Conservation (phyloP, 2,888 invertebrate genomes). For the Drosophila austrosaltans region DNA sequence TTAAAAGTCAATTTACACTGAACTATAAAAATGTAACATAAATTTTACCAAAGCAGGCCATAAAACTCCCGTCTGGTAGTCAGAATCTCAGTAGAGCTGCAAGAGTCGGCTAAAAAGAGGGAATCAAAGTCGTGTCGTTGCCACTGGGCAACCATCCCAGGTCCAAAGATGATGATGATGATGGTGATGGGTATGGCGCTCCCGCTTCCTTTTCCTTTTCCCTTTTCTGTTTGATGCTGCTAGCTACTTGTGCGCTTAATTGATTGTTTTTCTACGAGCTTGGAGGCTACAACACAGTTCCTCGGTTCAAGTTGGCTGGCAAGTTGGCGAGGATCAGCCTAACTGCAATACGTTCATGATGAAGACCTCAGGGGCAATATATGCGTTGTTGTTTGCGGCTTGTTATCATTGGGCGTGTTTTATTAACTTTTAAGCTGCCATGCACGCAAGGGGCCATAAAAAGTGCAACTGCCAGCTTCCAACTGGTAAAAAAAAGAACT, state of each 20-base stretch:
- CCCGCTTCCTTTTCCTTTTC: constrained; percentile 38
- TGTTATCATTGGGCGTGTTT: constrained; percentile 83
- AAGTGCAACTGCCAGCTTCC: constrained; percentile 69
- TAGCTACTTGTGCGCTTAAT: constrained; percentile 78
- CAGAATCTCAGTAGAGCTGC: constrained; percentile 28
- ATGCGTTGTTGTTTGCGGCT: constrained; percentile 70
- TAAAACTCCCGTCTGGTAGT: constrained; percentile 61
- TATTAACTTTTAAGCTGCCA: constrained; percentile 82
- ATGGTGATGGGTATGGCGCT: constrained; percentile 60
- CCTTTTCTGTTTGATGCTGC: constrained; percentile 44
- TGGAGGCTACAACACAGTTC: constrained; percentile 21
- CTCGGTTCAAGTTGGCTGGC: constrained; percentile 7
- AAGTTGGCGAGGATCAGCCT: constrained; percentile 33
- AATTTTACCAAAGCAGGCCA: constrained; percentile 78
- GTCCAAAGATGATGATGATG: constrained; percentile 19
- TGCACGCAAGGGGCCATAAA: constrained; percentile 79
- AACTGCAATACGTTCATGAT: constrained; percentile 36
- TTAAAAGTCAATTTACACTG: constrained; percentile 83
- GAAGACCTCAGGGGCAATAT: constrained; percentile 82
- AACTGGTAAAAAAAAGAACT: constrained; percentile 42
- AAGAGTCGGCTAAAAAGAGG: constrained; percentile 31
- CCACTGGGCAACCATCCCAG: constrained; percentile 43
- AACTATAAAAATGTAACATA: constrained; percentile 82
- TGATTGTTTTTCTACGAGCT: constrained; percentile 80
- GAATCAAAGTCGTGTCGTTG: constrained; percentile 51